phyloP scores from a whole-genome alignment of 2,113 vertebrate species.

The Cavia aperea region DNA sequence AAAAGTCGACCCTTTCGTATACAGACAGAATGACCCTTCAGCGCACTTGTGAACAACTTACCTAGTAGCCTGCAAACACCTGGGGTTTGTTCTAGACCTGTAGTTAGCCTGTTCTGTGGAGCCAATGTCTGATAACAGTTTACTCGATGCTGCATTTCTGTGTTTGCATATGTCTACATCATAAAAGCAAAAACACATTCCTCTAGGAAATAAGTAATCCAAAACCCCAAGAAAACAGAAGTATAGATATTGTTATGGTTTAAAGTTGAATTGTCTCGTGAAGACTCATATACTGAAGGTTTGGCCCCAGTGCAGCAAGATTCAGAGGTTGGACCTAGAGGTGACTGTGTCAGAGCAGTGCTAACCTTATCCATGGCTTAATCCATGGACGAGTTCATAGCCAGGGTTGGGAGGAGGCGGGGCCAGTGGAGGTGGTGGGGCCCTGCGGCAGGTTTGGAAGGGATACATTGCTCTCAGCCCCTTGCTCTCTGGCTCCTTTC shows the following conservation, averaged over 20 bases:
- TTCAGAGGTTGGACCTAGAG: background rate
- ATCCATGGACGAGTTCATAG: background rate
- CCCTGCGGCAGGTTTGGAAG: too few species aligned
- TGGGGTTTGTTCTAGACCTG: background rate
- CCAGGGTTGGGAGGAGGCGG: background rate
- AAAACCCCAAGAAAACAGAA: background rate
- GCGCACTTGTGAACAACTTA: background rate
- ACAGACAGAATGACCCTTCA: background rate
- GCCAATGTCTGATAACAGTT: background rate
- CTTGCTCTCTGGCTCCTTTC: background rate
- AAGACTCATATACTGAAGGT: background rate
- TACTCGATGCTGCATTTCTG: background rate
- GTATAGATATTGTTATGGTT: background rate
- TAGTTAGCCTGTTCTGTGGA: background rate
- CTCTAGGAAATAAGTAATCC: background rate
- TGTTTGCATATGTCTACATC: background rate
- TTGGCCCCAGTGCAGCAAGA: background rate
- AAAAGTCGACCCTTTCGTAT: background rate
- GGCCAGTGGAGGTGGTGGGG: background rate
- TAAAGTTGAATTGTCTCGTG: background rate
- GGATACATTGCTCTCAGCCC: background rate
- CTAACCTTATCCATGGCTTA: background rate
- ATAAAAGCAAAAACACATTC: background rate
- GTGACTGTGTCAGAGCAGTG: background rate
- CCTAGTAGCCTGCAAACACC: background rate